These are phyloP conservation scores for Leucoma salicis DNA, from an alignment of 2,888 invertebrate genomes.

Conservation along the genomic window DNA sequence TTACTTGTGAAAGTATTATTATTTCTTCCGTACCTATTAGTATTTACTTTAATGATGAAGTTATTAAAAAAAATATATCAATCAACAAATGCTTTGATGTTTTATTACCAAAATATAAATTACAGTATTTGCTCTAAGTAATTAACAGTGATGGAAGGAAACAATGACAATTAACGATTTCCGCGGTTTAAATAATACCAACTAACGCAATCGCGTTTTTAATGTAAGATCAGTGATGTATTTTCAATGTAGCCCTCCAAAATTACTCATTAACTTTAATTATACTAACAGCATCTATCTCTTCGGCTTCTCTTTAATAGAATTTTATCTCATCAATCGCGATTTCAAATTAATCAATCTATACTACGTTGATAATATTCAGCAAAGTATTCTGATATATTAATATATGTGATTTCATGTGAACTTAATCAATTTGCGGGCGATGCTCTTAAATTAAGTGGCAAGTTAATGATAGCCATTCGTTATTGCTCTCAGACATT, in stretches of 20 bases:
- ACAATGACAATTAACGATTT: too few relatives aligned
- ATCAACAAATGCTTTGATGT: too few relatives aligned
- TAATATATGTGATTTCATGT: slow-evolving; percentile 16
- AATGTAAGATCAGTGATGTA: too few relatives aligned
- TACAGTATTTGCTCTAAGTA: not conserved
- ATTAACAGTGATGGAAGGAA: too few relatives aligned
- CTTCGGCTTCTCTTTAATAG: not conserved
- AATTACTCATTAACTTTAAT: too few relatives aligned
- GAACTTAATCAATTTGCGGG: slow-evolving; percentile 25
- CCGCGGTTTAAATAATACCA: too few relatives aligned
- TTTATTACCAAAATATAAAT: too few relatives aligned
- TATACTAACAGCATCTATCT: too few relatives aligned
- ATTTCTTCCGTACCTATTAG: not conserved
- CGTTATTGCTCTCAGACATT: slow-evolving; percentile 13
- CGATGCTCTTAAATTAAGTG: slow-evolving; percentile 13
- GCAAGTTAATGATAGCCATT: slow-evolving; percentile 23
- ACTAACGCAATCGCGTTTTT: too few relatives aligned
- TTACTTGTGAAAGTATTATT: slow-evolving; percentile 17
- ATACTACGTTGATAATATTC: slow-evolving; percentile 8
- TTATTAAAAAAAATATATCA: too few relatives aligned
- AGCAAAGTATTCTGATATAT: slow-evolving; percentile 1
- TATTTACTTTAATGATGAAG: not conserved
- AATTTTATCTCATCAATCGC: not conserved
- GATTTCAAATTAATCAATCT: not conserved
- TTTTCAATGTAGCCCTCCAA: too few relatives aligned